Percentiles rank a stretch among this genome's conserved stretches.
These are phyloP conservation scores for Arothron firmamentum DNA, from an alignment of 2,113 vertebrate species.

Conservation along the genomic window DNA sequence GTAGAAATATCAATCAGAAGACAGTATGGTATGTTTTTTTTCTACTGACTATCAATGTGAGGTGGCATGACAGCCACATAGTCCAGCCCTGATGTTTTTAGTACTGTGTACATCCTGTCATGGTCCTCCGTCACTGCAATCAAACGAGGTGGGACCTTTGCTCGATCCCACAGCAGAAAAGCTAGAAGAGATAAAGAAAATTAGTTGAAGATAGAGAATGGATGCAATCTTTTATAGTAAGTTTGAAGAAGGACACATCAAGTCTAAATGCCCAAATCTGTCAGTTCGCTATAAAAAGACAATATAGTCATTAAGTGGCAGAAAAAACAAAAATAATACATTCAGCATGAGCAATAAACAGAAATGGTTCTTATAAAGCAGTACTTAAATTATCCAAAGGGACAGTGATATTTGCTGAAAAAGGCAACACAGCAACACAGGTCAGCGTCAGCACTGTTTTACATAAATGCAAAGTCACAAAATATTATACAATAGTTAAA, in stretches of 20 bases:
- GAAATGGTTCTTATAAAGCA: no score
- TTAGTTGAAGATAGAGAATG: background rate
- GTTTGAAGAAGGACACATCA: no score
- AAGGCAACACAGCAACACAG: no score
- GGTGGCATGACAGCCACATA: constrained; percentile 88
- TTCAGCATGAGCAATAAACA: no score
- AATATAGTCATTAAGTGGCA: no score
- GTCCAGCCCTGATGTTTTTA: constrained; percentile 81
- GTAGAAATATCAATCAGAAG: background rate
- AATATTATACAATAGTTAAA: background rate
- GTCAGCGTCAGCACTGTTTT: no score
- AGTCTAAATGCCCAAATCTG: no score
- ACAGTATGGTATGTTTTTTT: background rate
- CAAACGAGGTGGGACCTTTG: constrained; percentile 80
- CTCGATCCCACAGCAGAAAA: constrained; percentile 87
- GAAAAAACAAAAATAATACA: no score
- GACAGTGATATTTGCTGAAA: no score
- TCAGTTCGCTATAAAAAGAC: no score
- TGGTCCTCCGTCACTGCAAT: constrained; percentile 83
- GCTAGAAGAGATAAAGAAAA: constrained; percentile 58
- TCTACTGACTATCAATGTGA: constrained; percentile 79
- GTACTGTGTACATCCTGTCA: constrained; percentile 81
- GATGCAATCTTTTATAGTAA: background rate
- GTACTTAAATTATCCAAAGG: no score
- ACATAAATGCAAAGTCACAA: background rate